These are phyloP conservation scores for Danio choprae DNA, from an alignment of 2,797 vertebrate species.

Conservation along the genomic window DNA sequence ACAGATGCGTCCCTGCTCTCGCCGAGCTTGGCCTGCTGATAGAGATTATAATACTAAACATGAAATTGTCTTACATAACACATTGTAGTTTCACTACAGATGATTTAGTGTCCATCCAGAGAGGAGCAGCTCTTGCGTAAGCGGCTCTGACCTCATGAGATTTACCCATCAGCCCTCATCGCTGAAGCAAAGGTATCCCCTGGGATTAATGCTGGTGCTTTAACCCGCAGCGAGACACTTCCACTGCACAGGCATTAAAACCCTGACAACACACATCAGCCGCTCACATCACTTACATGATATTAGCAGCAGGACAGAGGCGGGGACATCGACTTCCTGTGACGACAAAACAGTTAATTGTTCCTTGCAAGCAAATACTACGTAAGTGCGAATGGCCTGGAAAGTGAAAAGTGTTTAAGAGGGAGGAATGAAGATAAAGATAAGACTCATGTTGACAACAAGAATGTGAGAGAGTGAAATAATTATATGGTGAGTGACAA, in stretches of 20 bases:
- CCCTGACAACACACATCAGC: constrained; percentile 29
- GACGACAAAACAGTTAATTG: constrained; percentile 12
- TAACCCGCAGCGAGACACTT: constrained; percentile 25
- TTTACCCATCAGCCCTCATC: constrained; percentile 50
- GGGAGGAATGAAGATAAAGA: background rate
- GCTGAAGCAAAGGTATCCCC: constrained; percentile 49
- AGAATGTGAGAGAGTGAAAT: background rate
- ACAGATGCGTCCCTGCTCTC: constrained; percentile 68
- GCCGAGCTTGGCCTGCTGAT: constrained; percentile 57
- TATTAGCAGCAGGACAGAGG: background rate
- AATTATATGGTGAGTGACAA: background rate
- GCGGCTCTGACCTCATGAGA: constrained; percentile 67
- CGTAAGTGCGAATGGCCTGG: background rate
- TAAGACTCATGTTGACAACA: background rate
- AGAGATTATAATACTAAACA: constrained; percentile 78
- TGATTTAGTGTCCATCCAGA: constrained; percentile 61
- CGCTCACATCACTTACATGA: constrained; percentile 40
- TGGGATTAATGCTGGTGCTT: constrained; percentile 47
- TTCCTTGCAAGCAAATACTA: background rate
- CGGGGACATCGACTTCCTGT: constrained; percentile 28
- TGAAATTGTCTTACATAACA: constrained; percentile 81
- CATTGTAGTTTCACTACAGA: constrained; percentile 67
- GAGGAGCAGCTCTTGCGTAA: constrained; percentile 75
- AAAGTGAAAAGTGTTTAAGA: background rate
- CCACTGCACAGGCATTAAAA: constrained; percentile 25